These are phyloP conservation scores for Enteromius paludinosus DNA, from an alignment of 2,797 vertebrate genomes.

Conservation along the genomic window DNA sequence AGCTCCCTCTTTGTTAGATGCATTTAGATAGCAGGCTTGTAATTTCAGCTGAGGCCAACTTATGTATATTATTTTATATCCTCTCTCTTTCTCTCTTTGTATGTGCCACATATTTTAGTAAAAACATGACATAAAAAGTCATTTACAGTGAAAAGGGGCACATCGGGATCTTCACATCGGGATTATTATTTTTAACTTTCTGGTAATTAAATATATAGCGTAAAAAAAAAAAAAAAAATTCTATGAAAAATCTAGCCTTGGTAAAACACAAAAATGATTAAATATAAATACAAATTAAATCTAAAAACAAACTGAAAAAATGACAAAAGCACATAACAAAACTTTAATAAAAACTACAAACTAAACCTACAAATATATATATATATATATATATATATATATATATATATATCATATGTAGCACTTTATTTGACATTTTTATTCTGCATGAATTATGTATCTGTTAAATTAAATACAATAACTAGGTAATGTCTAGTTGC, in stretches of 20 bases:
- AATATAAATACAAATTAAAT: background rate
- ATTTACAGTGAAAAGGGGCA: background rate
- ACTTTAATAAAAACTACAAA: background rate
- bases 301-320: background rate
- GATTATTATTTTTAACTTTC: background rate
- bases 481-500: background rate
- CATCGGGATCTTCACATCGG: background rate
- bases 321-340: background rate
- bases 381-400: too few species aligned
- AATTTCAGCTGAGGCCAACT: background rate
- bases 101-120: background rate
- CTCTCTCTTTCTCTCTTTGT: background rate
- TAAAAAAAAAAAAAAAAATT: background rate
- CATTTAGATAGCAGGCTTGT: background rate
- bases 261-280: background rate
- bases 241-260: background rate
- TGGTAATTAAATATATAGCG: background rate
- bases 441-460: background rate
- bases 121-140: background rate
- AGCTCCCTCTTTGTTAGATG: constrained; percentile 21
- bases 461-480: background rate
- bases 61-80: background rate
- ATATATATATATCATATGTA: background rate
- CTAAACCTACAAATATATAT: background rate
- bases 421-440: background rate